Evolutionary conservation across 2,113 vertebrate genomes (phyloP).

Genomic region (Struthidea cinerea): DNA sequence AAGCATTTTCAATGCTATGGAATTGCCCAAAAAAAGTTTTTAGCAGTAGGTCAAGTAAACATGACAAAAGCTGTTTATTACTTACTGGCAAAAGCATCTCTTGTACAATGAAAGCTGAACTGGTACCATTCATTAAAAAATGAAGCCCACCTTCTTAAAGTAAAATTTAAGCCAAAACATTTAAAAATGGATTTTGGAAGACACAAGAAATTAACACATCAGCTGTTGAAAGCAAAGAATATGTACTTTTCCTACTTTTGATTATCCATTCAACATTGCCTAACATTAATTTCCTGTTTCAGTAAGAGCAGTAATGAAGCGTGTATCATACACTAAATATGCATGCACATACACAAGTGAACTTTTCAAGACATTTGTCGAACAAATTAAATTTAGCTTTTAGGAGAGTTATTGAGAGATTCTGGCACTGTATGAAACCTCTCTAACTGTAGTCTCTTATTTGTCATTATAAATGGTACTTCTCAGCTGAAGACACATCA

Average conservation of each 20-base stretch:
- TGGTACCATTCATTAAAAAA: not conserved
- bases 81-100: not conserved
- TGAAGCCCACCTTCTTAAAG: not conserved
- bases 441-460: not conserved
- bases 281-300: not conserved
- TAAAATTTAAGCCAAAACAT: not conserved
- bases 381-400: not conserved
- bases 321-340: not conserved
- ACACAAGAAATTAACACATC: not conserved
- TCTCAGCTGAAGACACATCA: not conserved
- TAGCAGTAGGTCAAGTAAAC: not conserved
- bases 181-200: not conserved
- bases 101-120: not conserved
- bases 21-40: not conserved
- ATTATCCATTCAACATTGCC: not conserved
- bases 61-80: not conserved
- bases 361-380: not conserved
- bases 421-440: not conserved
- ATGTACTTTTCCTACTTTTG: not conserved
- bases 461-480: not conserved
- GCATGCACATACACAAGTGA: not conserved
- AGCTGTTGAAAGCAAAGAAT: not conserved
- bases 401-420: not conserved
- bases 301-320: not conserved
- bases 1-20: not conserved